Evolutionary conservation across 2,113 vertebrate species (phyloP).

Genomic region (Aix galericulata): DNA sequence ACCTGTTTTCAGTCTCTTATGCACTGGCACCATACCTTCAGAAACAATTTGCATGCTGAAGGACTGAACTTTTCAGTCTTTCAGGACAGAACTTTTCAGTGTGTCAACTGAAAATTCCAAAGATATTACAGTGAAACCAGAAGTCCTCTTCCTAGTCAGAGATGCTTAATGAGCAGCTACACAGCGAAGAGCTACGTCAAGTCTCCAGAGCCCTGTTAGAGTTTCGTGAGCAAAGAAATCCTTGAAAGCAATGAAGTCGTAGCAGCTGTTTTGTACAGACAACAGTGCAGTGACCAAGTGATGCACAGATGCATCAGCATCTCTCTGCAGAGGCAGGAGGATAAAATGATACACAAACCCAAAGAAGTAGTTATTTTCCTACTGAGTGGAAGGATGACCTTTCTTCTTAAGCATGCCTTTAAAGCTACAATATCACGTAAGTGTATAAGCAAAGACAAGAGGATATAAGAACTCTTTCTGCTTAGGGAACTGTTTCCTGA

Average conservation of each 20-base stretch:
- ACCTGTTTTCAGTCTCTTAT: background rate
- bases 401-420: background rate
- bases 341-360: background rate
- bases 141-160: background rate
- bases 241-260: background rate
- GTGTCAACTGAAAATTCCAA: background rate
- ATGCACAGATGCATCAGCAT: conserved; percentile 44
- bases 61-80: background rate
- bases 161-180: background rate
- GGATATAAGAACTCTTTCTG: background rate
- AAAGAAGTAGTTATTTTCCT: background rate
- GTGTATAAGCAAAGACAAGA: background rate
- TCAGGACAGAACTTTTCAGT: background rate
- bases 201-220: background rate
- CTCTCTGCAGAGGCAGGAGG: background rate
- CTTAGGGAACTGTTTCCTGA: background rate
- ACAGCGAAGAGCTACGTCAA: background rate
- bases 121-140: background rate
- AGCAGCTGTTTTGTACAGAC: conserved; percentile 1
- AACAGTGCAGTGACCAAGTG: background rate
- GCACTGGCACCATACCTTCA: background rate
- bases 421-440: background rate
- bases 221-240: background rate
- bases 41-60: background rate
- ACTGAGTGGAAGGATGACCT: background rate